Percentiles rank a stretch among this genome's conserved stretches.
phyloP scores from a whole-genome alignment of 2,888 invertebrate species.

The Zygogramma bicolorata region DNA sequence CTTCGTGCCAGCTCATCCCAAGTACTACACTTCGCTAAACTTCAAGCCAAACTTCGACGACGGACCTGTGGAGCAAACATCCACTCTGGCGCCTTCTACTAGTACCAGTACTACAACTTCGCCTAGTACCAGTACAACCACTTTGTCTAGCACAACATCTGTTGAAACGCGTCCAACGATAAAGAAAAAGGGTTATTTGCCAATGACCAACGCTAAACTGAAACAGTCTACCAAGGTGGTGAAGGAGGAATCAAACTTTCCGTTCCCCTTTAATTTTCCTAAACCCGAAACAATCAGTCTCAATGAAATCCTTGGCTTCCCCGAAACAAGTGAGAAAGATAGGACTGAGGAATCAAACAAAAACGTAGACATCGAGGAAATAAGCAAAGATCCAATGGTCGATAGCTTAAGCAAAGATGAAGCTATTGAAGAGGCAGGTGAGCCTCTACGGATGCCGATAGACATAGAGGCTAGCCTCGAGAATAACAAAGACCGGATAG shows the following conservation, averaged over 20 bases:
- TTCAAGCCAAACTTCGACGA: slow-evolving; percentile 53
- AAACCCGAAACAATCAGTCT: slow-evolving; percentile 59
- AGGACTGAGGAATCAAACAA: no score
- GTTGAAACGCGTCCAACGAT: background rate
- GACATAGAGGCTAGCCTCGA: slow-evolving; percentile 46
- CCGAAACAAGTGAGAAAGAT: slow-evolving; percentile 29
- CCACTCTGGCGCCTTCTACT: slow-evolving; percentile 40
- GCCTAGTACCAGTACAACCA: slow-evolving; percentile 27
- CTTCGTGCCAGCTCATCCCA: slow-evolving; percentile 61
- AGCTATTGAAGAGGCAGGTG: slow-evolving; percentile 38
- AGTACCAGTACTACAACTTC: slow-evolving; percentile 39
- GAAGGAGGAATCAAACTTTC: slow-evolving; percentile 42
- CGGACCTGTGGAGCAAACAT: slow-evolving; percentile 38
- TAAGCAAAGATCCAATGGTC: no score
- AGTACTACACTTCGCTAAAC: slow-evolving; percentile 58
- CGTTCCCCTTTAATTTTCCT: slow-evolving; percentile 44
- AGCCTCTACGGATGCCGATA: slow-evolving; percentile 56
- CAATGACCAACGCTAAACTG: slow-evolving; percentile 64
- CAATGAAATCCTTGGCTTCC: slow-evolving; percentile 56
- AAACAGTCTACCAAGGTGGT: slow-evolving; percentile 59
- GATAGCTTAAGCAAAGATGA: no score
- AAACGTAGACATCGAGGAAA: no score
- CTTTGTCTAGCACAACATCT: slow-evolving; percentile 7
- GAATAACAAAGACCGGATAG: background rate
- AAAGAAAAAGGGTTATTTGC: slow-evolving; percentile 39